Base-by-base conservation (phyloP, 2,797 vertebrate genomes). In the Linurgus olivaceus region DNA sequence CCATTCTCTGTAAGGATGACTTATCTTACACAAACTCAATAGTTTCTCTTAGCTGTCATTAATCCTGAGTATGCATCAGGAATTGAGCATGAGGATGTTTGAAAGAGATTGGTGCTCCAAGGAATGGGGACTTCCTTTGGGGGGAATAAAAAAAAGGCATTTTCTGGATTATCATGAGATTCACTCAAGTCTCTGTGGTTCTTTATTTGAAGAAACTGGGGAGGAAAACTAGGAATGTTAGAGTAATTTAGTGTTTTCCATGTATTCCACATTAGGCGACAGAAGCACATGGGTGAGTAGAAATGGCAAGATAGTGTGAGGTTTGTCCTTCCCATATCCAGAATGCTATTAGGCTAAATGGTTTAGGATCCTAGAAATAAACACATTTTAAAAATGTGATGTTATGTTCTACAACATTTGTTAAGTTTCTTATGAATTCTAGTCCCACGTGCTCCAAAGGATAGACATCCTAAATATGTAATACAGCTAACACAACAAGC, bases 361-460 rank as follows among this genome's bases (percentile, higher is more conserved):
- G 17, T 38, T 72, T 62, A 76, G 38, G 35, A 88, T 58, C 40
- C 21, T 77, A 3, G 7, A 75, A 75, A 73, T 33, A 12, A 12
- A 2, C 11, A 18, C 35, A 7, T 11, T 4, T 3, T 4, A 17
- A 26, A 55, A 52, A 18, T 33, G 10, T 35, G 28, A 16, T 18
- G 4, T 54, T 48, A 25, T 4, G 2, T 0, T 68, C 38, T 52
- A 6, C 16, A n/a, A 10, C 11, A 42, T 57, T 62, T 40, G 1
- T 57, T 86, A 47, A 93, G 18, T 11, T 65, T 68, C 28, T 12
- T 58, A 29, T 3, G 7, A 63, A 62, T 84, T 72, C 61, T 29
- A 28, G 25, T 73, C 26, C 12, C 7, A 50, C 3, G 9, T 48
- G 6, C 59, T 78, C 92, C 18, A 65, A 65, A 68, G 28, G 40